Base-by-base conservation (phyloP, 2,113 vertebrate genomes). In the Columba janthina region DNA sequence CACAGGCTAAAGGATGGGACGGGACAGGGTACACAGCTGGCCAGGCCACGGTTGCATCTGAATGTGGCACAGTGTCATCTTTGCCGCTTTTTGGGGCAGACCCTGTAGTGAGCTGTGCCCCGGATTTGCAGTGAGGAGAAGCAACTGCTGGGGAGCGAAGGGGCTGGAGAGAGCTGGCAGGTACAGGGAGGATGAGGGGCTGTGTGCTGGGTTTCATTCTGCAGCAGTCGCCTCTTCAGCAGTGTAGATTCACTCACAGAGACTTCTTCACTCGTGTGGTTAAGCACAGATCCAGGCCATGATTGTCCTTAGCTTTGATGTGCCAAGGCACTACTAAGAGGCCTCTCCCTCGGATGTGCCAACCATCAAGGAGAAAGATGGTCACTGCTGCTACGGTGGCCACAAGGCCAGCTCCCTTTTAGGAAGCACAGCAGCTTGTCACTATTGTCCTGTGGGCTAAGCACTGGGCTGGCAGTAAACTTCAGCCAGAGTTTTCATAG, bases 81-180 rank as follows among this genome's bases (percentile, higher is more conserved):
- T 13, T 4, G 2, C 8, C 3, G 21, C 53, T 40, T 25, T 12
- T 11, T n/a, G 61, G 21, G 48, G 22, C 50, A 66, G 29, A 22
- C 13, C 13, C 74, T 66, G 36, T 60, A 38, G 22, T 6, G 54
- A 86, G 42, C 67, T 83, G 69, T 79, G 62, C 22, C 51, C 51
- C 19, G 57, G 34, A 36, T 10, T 61, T 85, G n/a, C 4, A 2
- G 25, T 25, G 60, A 5, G 38, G 16, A 69, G 54, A 13, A 42
- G 56, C 31, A 48, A 31, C 28, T 79, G 76, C 26, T 44, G 0
- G 29, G 20, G 48, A 6, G 34, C 11, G 22, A 74, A 29, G 16
- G 10, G 10, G 7, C 15, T 3, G 32, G 58, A 2, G 5, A 15
- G 4, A 22, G 24, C 38, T 51, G 64, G 7, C 0, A 0, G 22